These are phyloP conservation scores for Eucera pruinosa DNA, from an alignment of 2,888 invertebrate genomes.

Conservation along the genomic window DNA sequence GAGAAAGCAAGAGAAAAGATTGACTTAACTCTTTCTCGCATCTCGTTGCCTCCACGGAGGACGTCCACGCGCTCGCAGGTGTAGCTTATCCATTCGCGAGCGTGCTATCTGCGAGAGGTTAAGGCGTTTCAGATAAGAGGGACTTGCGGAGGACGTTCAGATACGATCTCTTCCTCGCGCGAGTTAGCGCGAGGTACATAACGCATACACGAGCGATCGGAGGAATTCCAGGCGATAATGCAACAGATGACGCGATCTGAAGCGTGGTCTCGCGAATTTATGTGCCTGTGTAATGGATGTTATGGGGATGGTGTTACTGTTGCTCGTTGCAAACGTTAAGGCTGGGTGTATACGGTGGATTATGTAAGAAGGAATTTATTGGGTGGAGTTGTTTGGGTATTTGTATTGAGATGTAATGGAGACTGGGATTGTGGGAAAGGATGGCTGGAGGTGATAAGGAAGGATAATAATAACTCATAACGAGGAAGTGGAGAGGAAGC, in stretches of 20 bases:
- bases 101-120: slow-evolving; percentile 17
- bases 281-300: neutral
- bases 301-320: slow-evolving; percentile 7
- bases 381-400: neutral
- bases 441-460: no score
- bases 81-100: neutral
- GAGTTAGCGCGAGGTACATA: slow-evolving; percentile 27
- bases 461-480: no score
- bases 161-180: slow-evolving; percentile 31
- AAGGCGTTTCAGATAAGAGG: slow-evolving; percentile 33
- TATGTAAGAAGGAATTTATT: slow-evolving; percentile 10
- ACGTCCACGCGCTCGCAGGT: neutral
- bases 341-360: neutral
- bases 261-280: slow-evolving; percentile 11
- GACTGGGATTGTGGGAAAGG: neutral
- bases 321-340: neutral
- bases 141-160: slow-evolving; percentile 18
- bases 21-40: neutral
- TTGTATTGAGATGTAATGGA: slow-evolving; percentile 2
- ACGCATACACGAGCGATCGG: slow-evolving; percentile 27
- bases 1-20: neutral
- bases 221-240: slow-evolving; percentile 31
- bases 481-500: no score
- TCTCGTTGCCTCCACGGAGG: neutral
- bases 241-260: slow-evolving; percentile 29